Percentiles rank a stretch among this genome's conserved stretches.
These are phyloP conservation scores for Epistrophella euchroma DNA, from an alignment of 2,888 invertebrate species.

Conservation along the genomic window DNA sequence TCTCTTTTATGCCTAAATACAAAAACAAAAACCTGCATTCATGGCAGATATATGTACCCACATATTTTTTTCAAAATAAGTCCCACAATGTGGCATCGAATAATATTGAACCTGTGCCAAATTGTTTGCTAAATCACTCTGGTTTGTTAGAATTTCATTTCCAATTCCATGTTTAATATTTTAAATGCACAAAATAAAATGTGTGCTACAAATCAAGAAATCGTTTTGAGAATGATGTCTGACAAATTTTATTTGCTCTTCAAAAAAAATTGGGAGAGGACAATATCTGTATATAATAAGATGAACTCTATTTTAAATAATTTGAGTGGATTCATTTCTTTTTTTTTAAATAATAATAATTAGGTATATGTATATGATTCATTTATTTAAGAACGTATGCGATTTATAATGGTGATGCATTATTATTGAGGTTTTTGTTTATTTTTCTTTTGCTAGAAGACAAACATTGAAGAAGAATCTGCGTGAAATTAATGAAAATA, in stretches of 20 bases:
- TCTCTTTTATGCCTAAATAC: constrained; percentile 20
- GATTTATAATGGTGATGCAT: constrained; percentile 18
- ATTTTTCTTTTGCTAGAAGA: constrained; percentile 14
- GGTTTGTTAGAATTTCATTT: constrained; percentile 50
- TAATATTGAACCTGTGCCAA: constrained; percentile 82
- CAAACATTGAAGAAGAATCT: constrained; percentile 44
- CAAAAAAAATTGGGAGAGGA: neutral
- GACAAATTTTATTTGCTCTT: neutral
- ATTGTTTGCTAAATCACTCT: constrained; percentile 77
- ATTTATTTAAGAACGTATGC: neutral
- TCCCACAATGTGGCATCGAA: constrained; percentile 60
- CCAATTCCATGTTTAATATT: constrained; percentile 38
- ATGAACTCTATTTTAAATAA: neutral
- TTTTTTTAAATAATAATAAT: neutral
- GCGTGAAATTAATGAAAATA: constrained; percentile 37
- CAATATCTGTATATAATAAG: neutral
- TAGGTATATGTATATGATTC: neutral
- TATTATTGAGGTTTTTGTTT: constrained; percentile 24
- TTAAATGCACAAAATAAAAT: constrained; percentile 47
- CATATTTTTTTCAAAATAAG: constrained; percentile 51
- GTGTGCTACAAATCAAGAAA: constrained; percentile 27
- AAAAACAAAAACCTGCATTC: constrained; percentile 5
- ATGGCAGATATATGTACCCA: constrained; percentile 41
- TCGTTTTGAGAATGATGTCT: constrained; percentile 14
- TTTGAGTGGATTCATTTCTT: neutral